Conservation (phyloP, 2,113 vertebrate species). For the Chloroceryle aenea region DNA sequence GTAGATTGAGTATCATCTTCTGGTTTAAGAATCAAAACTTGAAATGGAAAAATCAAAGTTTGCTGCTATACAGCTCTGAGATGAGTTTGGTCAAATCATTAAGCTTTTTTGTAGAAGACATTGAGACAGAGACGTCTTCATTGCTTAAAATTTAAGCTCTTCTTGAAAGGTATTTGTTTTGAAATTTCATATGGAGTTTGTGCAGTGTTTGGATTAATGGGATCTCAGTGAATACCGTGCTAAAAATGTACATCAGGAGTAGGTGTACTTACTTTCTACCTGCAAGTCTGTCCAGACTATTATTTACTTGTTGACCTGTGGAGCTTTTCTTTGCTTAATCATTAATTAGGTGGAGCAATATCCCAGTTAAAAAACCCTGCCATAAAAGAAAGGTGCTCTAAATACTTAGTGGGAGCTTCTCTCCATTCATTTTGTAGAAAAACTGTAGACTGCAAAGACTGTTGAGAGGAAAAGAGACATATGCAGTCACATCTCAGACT, state of each 20-base stretch:
- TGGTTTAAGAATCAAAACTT: background rate
- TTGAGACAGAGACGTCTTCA: background rate
- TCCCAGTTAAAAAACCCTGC: background rate
- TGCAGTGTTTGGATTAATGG: background rate
- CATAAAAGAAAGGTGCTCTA: background rate
- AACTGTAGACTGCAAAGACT: background rate
- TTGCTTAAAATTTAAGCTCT: background rate
- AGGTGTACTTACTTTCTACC: background rate
- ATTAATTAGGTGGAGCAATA: background rate
- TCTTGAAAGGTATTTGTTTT: background rate
- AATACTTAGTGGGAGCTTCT: background rate
- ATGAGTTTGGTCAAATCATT: background rate
- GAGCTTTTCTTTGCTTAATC: background rate
- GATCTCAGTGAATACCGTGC: background rate
- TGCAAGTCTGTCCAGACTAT: background rate
- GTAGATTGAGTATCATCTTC: background rate
- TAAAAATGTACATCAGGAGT: background rate
- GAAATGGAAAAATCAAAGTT: background rate
- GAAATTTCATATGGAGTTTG: background rate
- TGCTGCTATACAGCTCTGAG: background rate
- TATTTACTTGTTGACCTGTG: background rate
- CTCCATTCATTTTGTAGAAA: background rate
- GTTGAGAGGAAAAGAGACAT: background rate
- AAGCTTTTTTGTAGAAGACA: background rate
- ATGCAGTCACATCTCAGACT: background rate